Conservation (phyloP, 2,797 vertebrate species). For the Sebastiscus tertius region DNA sequence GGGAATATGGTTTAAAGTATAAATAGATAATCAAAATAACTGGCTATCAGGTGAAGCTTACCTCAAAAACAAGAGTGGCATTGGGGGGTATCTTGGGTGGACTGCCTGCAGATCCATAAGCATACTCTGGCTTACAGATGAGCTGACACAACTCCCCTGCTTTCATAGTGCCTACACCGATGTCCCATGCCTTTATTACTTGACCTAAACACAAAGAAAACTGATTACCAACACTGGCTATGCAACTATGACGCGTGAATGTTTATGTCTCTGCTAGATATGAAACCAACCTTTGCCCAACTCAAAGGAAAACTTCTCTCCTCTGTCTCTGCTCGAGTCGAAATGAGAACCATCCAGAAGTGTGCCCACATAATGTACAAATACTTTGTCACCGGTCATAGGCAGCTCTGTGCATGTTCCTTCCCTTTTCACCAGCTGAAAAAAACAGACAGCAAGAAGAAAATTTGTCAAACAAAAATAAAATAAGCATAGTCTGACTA, state of each 20-base stretch:
- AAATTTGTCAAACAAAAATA: background rate
- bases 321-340: slow-evolving; percentile 94
- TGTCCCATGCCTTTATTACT: slow-evolving; percentile 98
- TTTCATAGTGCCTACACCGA: slow-evolving; percentile 95
- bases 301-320: slow-evolving; percentile 94
- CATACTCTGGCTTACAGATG: slow-evolving; percentile 94
- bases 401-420: slow-evolving; percentile 89
- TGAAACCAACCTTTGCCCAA: slow-evolving; percentile 92
- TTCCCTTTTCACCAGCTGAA: slow-evolving; percentile 91
- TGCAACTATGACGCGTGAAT: background rate
- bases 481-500: too few species aligned
- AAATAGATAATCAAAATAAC: background rate
- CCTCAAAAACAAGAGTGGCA: slow-evolving; percentile 94
- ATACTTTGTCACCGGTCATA: slow-evolving; percentile 96
- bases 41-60: slow-evolving; percentile 55
- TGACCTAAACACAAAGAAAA: slow-evolving; percentile 82
- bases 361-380: slow-evolving; percentile 95
- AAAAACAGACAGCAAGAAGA: background rate
- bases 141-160: slow-evolving; percentile 91
- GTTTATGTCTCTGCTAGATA: background rate
- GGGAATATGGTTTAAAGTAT: background rate
- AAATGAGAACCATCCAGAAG: slow-evolving; percentile 93
- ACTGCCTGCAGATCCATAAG: slow-evolving; percentile 93
- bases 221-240: background rate
- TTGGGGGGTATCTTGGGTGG: slow-evolving; percentile 96